A percentile compares a stretch with the other conserved stretches of the same genome.
phyloP scores from a whole-genome alignment of 2,888 invertebrate species.

The Troides aeacus region DNA sequence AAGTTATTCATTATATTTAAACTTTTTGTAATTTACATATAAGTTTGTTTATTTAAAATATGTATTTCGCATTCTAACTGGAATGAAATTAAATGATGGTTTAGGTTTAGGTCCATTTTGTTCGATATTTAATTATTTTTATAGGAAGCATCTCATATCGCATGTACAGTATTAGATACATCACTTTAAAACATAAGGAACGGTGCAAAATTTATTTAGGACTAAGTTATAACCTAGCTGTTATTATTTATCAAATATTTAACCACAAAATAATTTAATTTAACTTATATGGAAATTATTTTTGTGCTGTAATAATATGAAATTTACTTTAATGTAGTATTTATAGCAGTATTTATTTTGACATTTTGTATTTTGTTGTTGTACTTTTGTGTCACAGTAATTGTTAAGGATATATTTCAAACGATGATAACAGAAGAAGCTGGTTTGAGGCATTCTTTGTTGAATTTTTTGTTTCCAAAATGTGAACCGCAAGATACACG shows the following conservation, averaged over 20 bases:
- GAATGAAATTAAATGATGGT: no score
- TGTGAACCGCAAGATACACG: background rate
- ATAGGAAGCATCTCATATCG: conserved; percentile 37
- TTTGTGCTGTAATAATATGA: background rate
- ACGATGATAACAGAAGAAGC: conserved; percentile 45
- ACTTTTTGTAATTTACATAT: background rate
- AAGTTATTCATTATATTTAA: background rate
- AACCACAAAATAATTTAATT: conserved; percentile 5
- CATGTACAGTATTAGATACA: conserved; percentile 43
- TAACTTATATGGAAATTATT: background rate
- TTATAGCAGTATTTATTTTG: conserved; percentile 17
- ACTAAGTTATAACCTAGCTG: conserved; percentile 37
- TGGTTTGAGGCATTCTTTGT: conserved; percentile 39
- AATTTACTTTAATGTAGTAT: conserved; percentile 10
- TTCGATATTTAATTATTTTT: no score
- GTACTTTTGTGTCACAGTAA: background rate
- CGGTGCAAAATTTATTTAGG: conserved; percentile 63
- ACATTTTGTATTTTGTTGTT: background rate
- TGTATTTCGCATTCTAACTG: background rate
- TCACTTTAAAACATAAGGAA: conserved; percentile 35
- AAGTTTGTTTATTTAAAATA: background rate
- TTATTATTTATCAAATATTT: conserved; percentile 30
- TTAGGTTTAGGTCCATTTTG: no score
- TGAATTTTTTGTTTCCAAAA: background rate
- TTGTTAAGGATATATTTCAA: conserved; percentile 27